Evolutionary conservation across 2,888 invertebrate genomes (phyloP).

Genomic region (Limnephilus auricula): DNA sequence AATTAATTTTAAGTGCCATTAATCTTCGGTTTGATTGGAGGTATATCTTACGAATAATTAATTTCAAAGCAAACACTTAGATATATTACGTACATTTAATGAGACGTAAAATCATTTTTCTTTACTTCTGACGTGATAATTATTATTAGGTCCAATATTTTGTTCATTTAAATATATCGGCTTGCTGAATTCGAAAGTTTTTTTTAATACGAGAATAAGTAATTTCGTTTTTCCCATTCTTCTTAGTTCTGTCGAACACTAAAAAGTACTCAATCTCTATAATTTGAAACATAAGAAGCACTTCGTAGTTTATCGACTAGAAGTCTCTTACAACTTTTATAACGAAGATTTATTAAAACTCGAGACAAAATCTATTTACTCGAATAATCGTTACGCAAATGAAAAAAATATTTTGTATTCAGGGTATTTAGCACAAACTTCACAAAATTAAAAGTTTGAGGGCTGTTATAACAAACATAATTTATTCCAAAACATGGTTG

Average conservation of each 20-base stretch:
- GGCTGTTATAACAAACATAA: not conserved
- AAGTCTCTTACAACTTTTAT: not conserved
- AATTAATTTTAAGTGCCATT: not conserved
- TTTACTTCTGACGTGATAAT: no score
- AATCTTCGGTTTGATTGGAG: not conserved
- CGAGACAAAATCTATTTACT: no score
- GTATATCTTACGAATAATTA: not conserved
- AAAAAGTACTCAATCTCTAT: not conserved
- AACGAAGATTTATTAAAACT: not conserved
- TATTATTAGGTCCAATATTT: not conserved
- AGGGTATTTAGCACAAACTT: not conserved
- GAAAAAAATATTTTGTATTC: no score
- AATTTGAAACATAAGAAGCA: not conserved
- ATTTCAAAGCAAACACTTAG: not conserved
- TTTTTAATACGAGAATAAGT: not conserved
- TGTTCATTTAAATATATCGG: not conserved
- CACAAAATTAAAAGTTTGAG: not conserved
- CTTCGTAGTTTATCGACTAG: not conserved
- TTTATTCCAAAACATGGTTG: not conserved
- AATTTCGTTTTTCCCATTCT: not conserved
- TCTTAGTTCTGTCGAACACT: not conserved
- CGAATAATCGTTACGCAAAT: no score
- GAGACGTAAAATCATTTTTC: not conserved
- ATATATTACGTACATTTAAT: not conserved
- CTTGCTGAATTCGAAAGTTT: not conserved